Conservation (phyloP, 2,797 vertebrate genomes). For the Varecia variegata region DNA sequence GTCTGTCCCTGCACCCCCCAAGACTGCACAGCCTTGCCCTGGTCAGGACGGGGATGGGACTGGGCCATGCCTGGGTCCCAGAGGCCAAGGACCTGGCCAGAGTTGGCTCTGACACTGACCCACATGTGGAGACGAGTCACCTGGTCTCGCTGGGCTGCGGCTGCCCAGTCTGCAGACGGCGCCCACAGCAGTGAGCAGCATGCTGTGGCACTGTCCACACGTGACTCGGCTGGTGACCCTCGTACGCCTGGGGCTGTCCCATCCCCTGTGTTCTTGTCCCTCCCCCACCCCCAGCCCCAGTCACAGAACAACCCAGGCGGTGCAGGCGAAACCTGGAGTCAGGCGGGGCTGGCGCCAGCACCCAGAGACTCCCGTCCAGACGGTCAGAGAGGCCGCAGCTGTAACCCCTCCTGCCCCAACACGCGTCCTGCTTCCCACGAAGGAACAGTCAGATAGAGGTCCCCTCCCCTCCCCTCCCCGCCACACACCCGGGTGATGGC, state of each 20-base stretch:
- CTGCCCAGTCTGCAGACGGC: not conserved
- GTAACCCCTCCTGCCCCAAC: not conserved
- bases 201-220: not conserved
- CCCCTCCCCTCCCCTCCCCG: no score
- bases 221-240: not conserved
- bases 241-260: not conserved
- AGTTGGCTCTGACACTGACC: not conserved
- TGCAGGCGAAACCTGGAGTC: not conserved
- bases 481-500: fast-evolving
- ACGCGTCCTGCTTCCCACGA: not conserved
- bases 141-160: not conserved
- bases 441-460: not conserved
- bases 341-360: not conserved
- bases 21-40: not conserved
- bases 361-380: not conserved
- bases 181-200: fast-evolving
- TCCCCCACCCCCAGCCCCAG: no score
- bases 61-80: not conserved
- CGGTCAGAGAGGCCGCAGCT: not conserved
- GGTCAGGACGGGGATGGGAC: not conserved
- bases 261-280: not conserved
- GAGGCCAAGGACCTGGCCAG: not conserved
- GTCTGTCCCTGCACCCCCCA: no score
- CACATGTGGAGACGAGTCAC: fast-evolving
- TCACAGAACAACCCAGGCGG: no score